phyloP scores from a whole-genome alignment of 2,888 invertebrate genomes.

The Eilema griseolum region DNA sequence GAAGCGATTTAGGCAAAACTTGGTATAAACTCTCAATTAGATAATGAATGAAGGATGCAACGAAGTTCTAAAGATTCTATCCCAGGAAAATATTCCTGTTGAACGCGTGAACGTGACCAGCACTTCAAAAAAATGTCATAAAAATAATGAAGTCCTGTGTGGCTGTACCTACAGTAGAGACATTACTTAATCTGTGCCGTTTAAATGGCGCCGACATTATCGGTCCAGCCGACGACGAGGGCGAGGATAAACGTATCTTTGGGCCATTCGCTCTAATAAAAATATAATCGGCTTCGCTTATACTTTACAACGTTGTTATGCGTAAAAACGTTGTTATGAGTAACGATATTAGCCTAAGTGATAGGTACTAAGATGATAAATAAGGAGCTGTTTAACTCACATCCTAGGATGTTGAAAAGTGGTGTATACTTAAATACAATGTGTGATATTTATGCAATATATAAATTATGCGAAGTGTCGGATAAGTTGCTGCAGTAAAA shows the following conservation, averaged over 20 bases:
- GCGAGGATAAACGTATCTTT: slow-evolving; percentile 50
- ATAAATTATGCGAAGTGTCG: too few species aligned
- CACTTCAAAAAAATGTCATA: neutral
- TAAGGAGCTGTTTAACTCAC: too few species aligned
- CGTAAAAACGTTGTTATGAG: neutral
- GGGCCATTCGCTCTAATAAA: slow-evolving; percentile 46
- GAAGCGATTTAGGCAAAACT: too few species aligned
- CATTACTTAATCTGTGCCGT: slow-evolving; percentile 40
- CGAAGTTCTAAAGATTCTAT: neutral
- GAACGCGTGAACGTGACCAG: neutral
- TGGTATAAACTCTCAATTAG: too few species aligned
- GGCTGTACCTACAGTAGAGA: neutral
- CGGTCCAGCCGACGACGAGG: slow-evolving; percentile 35
- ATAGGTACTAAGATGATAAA: too few species aligned
- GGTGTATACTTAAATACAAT: too few species aligned
- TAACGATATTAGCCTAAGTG: neutral
- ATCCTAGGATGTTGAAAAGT: too few species aligned
- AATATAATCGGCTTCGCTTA: slow-evolving; percentile 41
- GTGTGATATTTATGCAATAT: too few species aligned
- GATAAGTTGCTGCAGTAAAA: too few species aligned
- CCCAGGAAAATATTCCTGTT: neutral
- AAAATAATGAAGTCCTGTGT: neutral
- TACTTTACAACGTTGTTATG: slow-evolving; percentile 13
- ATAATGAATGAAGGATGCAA: too few species aligned
- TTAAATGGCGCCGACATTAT: slow-evolving; percentile 52